phyloP scores from a whole-genome alignment of 2,888 invertebrate genomes.

The Exocentrus adspersus region DNA sequence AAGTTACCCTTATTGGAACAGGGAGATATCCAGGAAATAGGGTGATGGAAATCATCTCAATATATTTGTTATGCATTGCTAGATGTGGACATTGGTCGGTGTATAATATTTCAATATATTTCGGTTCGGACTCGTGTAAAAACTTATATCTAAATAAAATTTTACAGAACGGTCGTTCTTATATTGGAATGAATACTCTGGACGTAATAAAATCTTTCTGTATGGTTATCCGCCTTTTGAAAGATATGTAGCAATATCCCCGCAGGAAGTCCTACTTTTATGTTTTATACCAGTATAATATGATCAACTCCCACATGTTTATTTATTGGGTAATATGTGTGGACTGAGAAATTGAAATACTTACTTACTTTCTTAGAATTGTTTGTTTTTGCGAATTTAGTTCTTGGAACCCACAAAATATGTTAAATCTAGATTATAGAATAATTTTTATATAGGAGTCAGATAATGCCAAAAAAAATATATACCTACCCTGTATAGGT shows the following conservation, averaged over 20 bases:
- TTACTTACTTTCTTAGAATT: too few species aligned
- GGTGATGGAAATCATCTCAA: conserved; percentile 61
- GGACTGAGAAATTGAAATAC: too few species aligned
- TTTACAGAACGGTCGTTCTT: conserved; percentile 54
- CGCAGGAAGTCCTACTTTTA: not conserved
- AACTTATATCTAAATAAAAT: conserved; percentile 57
- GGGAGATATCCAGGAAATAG: conserved; percentile 49
- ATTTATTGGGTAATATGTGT: too few species aligned
- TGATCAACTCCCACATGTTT: too few species aligned
- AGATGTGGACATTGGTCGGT: conserved; percentile 61
- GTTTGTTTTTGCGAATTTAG: too few species aligned
- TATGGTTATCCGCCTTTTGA: not conserved
- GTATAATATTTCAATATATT: conserved; percentile 64
- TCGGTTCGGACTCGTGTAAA: conserved; percentile 41
- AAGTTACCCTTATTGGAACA: conserved; percentile 54
- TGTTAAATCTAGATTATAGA: too few species aligned
- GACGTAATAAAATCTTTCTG: conserved; percentile 44
- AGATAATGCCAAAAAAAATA: too few species aligned
- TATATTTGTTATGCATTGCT: conserved; percentile 64
- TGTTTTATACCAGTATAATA: not conserved
- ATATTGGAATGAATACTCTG: conserved; percentile 52
- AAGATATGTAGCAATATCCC: not conserved
- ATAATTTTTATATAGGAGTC: too few species aligned
- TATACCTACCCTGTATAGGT: too few species aligned
- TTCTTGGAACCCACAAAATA: too few species aligned